phyloP scores from a whole-genome alignment of 2,797 vertebrate genomes.

The Clarias pachynema region DNA sequence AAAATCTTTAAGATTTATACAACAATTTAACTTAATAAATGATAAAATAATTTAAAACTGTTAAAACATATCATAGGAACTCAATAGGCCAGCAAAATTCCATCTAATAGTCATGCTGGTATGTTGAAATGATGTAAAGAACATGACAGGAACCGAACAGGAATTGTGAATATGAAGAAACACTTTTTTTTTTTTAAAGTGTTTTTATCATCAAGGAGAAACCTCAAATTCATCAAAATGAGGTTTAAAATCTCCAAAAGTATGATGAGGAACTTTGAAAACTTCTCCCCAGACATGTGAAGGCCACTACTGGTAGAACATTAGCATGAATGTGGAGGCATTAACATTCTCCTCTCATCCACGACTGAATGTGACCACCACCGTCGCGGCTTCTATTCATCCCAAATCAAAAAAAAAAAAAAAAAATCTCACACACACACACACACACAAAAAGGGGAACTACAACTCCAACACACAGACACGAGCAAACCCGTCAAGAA shows the following conservation, averaged over 20 bases:
- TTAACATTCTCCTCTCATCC: slow-evolving; percentile 67
- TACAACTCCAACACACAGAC: background rate
- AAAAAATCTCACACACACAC: background rate
- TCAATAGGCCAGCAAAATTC: background rate
- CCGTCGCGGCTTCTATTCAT: slow-evolving; percentile 51
- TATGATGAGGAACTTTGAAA: slow-evolving; percentile 64
- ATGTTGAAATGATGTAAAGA: background rate
- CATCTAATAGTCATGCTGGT: background rate
- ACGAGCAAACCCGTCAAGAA: background rate
- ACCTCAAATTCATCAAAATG: background rate
- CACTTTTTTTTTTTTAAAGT: too few relatives aligned
- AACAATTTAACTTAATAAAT: background rate
- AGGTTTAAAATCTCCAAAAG: slow-evolving; percentile 3
- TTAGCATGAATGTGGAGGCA: slow-evolving; percentile 63
- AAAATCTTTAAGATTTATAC: background rate
- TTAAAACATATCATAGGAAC: background rate
- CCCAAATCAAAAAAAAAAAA: background rate
- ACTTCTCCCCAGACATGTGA: slow-evolving; percentile 52
- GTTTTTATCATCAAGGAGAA: background rate
- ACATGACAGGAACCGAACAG: slow-evolving; percentile 17
- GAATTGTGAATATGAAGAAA: background rate
- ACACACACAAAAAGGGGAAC: background rate
- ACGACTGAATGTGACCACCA: slow-evolving; percentile 47
- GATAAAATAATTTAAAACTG: background rate
- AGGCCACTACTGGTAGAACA: slow-evolving; percentile 70